Percentiles rank a stretch among this genome's conserved stretches.
These are phyloP conservation scores for Lucifuga dentata DNA, from an alignment of 2,113 vertebrate species.

Conservation along the genomic window DNA sequence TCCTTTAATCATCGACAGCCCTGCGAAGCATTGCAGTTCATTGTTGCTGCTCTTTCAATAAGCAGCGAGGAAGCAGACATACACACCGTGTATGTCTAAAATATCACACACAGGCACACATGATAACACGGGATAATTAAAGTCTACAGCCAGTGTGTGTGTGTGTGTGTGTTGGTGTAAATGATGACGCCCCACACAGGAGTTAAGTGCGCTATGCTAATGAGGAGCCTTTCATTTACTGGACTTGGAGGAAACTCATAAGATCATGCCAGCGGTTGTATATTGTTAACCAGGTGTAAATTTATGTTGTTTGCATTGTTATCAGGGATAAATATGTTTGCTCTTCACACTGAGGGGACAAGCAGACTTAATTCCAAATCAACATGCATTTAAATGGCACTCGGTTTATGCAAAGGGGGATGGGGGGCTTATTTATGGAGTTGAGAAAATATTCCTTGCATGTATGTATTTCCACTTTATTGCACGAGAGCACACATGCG, in stretches of 20 bases:
- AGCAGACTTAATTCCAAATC: conserved; percentile 72
- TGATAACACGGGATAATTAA: conserved; percentile 47
- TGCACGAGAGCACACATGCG: neutral
- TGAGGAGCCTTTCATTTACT: conserved; percentile 70
- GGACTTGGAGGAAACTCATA: conserved; percentile 37
- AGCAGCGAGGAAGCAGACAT: conserved; percentile 13
- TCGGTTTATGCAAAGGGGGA: conserved; percentile 44
- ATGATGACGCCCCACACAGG: conserved; percentile 39
- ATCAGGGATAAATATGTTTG: conserved; percentile 49
- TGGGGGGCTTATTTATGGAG: conserved; percentile 43
- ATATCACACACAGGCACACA: conserved; percentile 10
- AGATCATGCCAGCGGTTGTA: conserved; percentile 48
- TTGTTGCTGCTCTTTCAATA: conserved; percentile 31
- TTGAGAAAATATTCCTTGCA: conserved; percentile 16
- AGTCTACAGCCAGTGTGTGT: conserved; percentile 33
- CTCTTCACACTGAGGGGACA: conserved; percentile 34
- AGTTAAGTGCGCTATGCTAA: conserved; percentile 65
- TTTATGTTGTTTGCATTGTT: conserved; percentile 64
- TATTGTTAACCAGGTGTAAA: conserved; percentile 65
- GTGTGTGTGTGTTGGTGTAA: conserved; percentile 44
- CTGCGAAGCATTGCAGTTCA: conserved; percentile 26
- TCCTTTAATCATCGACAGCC: neutral
- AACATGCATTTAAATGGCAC: conserved; percentile 70
- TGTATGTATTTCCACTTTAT: conserved; percentile 28
- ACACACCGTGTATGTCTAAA: conserved; percentile 38